Evolutionary conservation across 2,888 invertebrate genomes (phyloP).

Genomic region (Brachyopa scutellaris): DNA sequence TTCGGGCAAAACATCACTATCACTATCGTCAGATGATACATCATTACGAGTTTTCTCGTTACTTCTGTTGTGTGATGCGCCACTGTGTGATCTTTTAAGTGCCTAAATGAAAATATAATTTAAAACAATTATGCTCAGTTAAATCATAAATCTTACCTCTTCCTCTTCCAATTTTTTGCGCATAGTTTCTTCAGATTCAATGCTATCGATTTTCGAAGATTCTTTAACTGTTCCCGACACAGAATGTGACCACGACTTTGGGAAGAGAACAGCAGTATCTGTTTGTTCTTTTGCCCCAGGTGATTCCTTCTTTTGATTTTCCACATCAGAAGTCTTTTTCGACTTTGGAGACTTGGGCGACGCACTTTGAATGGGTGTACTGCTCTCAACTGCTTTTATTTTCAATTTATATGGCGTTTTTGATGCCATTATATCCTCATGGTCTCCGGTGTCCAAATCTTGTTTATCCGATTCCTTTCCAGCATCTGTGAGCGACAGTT

Average conservation of each 20-base stretch:
- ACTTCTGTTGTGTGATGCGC: not conserved
- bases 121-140: not conserved
- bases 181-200: slow-evolving; percentile 31
- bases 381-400: slow-evolving; percentile 36
- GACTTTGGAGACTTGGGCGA: slow-evolving; percentile 52
- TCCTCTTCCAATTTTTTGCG: slow-evolving; percentile 50
- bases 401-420: slow-evolving; percentile 67
- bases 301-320: not conserved
- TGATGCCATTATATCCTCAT: no score
- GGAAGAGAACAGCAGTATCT: slow-evolving; percentile 85
- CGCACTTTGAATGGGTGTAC: slow-evolving; percentile 43
- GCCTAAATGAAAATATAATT: not conserved
- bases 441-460: not conserved
- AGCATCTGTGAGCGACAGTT: slow-evolving; percentile 11
- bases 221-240: slow-evolving; percentile 63
- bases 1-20: slow-evolving; percentile 58
- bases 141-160: not conserved
- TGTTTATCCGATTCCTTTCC: slow-evolving; percentile 19
- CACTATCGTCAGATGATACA: slow-evolving; percentile 45
- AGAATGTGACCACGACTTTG: slow-evolving; percentile 73
- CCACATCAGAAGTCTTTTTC: not conserved
- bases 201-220: slow-evolving; percentile 72
- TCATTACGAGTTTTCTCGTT: no score
- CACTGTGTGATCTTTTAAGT: not conserved
- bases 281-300: slow-evolving; percentile 76